Evolutionary conservation across 2,113 vertebrate species (phyloP).

Genomic region (Cephalopholis sonnerati): DNA sequence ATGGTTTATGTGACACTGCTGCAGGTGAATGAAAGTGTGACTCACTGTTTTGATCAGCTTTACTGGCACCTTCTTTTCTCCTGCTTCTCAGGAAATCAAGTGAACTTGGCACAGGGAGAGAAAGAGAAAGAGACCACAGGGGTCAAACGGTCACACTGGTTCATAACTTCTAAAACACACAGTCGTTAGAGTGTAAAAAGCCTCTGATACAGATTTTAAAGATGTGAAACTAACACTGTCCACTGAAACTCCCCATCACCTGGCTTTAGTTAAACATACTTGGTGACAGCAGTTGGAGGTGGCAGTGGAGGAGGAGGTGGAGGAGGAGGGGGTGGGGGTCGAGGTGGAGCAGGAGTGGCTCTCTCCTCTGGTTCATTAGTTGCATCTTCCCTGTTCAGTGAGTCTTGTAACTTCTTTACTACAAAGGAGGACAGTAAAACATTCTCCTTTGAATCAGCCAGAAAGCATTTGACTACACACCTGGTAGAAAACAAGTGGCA

Average conservation of each 20-base stretch:
- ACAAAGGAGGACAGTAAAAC: background rate
- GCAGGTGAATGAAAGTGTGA: background rate
- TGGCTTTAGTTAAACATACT: conserved; percentile 51
- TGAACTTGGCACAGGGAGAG: conserved; percentile 57
- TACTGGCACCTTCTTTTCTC: conserved; percentile 50
- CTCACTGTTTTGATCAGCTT: conserved; percentile 64
- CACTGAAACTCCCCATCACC: background rate
- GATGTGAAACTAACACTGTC: background rate
- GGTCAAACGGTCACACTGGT: conserved; percentile 9
- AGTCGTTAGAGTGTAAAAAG: background rate
- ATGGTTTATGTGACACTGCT: background rate
- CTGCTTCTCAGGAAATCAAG: conserved; percentile 76
- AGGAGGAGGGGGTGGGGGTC: conserved; percentile 55
- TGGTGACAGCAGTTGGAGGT: conserved; percentile 32
- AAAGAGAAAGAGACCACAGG: background rate
- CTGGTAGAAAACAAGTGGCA: background rate
- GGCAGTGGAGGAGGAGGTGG: conserved; percentile 55
- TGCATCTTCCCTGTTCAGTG: conserved; percentile 1
- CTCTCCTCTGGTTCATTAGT: background rate
- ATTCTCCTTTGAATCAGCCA: background rate
- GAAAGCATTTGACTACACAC: background rate
- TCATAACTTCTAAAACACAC: background rate
- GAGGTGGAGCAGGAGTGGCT: background rate
- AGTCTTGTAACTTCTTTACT: conserved; percentile 72
- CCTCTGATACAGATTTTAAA: conserved; percentile 6